Base-by-base conservation (phyloP, 2,797 vertebrate species). In the Lepidocolaptes lacrymiger region DNA sequence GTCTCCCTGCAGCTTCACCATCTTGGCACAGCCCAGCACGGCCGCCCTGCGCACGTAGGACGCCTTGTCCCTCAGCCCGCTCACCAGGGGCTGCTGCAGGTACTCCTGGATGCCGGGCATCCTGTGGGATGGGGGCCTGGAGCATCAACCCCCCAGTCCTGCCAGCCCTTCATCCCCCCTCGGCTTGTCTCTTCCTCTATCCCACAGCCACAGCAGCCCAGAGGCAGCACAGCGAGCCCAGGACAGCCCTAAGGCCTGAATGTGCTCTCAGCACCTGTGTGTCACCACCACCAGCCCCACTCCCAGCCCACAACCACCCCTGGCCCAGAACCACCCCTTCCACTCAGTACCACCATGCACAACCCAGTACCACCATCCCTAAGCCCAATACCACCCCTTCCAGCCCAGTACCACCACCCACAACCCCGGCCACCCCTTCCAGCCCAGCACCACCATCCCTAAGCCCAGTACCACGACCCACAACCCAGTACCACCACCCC, bases 31-130 rank as follows among this genome's bases (percentile, higher is more conserved):
- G 88, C 99, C 99, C 7, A 99, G 98, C 34, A 99, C 99, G 3
- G 99, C 99, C 21, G 98, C 99, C 59, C 99, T 98, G 30, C 99
- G 98, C 41, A 99, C 99, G 69, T 99, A 99, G 16, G 99, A 99
- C 32, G 99, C 99, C 93, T 98, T 98, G 97, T 99, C 99, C 89
- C 98, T 98, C 76, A 99, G 98, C 39, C 99, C 99, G 14, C 82
- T 98, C 34, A 98, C 97, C 49, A 99, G 91, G 12, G 99, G 99
- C 97, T 99, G 99, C 94, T 99, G 98, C 94, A 99, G 98, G 75
- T 99, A 99, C 91, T 99, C 99, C 69, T 98, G 98, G 62, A 99
- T 98, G 22, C 99, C 98, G 39, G 99, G 98, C 97, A 99, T 98
- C 97, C 99, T 99, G 46, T n/a, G n/a, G 81, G 7, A 18, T 6